A percentile compares a stretch with the other conserved stretches of the same genome.
phyloP scores from a whole-genome alignment of 1,140 invertebrate genomes.

The Euglossa dilemma region DNA sequence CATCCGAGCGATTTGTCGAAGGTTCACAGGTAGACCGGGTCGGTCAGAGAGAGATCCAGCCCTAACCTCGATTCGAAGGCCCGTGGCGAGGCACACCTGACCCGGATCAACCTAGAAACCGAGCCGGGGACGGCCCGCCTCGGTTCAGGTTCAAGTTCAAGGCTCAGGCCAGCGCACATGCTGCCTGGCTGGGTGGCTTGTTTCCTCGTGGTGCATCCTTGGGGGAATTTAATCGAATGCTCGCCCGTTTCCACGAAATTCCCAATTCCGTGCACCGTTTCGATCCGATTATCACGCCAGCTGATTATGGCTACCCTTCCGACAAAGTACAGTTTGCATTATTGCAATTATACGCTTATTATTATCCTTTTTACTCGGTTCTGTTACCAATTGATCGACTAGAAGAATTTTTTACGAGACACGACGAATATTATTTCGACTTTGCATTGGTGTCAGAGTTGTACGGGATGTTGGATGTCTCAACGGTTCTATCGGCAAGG shows the following conservation, averaged over 20 bases:
- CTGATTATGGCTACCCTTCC: too few relatives aligned
- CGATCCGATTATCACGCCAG: too few relatives aligned
- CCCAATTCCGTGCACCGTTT: too few relatives aligned
- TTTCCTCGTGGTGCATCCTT: neutral
- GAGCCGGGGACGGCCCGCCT: conserved; percentile 27
- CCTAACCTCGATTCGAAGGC: conserved; percentile 45
- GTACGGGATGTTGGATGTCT: too few relatives aligned
- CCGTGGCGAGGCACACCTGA: conserved; percentile 43
- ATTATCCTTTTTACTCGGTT: too few relatives aligned
- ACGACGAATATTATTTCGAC: too few relatives aligned
- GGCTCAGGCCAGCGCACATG: conserved; percentile 32
- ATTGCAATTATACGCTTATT: too few relatives aligned
- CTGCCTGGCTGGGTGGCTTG: neutral
- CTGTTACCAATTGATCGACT: too few relatives aligned
- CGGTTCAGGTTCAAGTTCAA: conserved; percentile 71
- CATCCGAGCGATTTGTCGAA: conserved; percentile 21
- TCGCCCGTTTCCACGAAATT: neutral
- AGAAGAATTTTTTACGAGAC: too few relatives aligned
- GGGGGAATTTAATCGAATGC: neutral
- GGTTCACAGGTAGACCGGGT: conserved; percentile 43
- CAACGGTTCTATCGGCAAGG: too few relatives aligned
- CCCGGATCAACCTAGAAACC: conserved; percentile 51
- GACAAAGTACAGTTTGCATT: too few relatives aligned
- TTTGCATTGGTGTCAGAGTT: too few relatives aligned
- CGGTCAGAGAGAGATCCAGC: conserved; percentile 12